phyloP scores from a whole-genome alignment of 2,888 invertebrate genomes.

The Homarus gammarus region DNA sequence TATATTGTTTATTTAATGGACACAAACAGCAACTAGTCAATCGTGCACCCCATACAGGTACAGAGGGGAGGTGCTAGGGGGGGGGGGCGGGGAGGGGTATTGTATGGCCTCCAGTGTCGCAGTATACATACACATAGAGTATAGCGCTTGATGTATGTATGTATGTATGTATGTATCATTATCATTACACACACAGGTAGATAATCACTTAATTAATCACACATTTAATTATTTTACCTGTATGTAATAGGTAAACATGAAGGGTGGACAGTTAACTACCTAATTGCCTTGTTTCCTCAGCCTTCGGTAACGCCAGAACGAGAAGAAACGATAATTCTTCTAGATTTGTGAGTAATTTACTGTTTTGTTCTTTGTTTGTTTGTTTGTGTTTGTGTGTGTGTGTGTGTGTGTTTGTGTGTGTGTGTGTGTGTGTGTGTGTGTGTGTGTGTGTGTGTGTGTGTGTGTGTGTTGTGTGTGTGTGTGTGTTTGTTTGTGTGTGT shows the following conservation, averaged over 20 bases:
- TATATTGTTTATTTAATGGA: too few species aligned
- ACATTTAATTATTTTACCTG: background rate
- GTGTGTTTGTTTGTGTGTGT: background rate
- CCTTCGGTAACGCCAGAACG: conserved; percentile 56
- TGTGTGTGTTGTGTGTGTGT: background rate
- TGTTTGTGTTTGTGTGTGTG: background rate
- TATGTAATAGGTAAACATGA: background rate
- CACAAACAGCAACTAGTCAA: too few species aligned
- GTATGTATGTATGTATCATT: conserved; percentile 6
- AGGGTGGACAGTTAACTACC: background rate
- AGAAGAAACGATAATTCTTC: conserved; percentile 60
- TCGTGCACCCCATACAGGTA: too few species aligned
- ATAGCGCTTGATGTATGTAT: background rate
- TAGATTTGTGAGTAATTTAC: conserved; percentile 48
- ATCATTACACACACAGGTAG: background rate
- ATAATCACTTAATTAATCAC: background rate
- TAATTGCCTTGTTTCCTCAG: conserved; percentile 21
- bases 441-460: background rate
- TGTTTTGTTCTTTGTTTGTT: background rate
- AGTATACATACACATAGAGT: conserved; percentile 31
- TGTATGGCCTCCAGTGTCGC: too few species aligned
- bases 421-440: background rate
- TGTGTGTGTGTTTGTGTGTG: conserved; percentile 10
- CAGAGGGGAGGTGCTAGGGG: too few species aligned
- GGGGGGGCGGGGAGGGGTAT: too few species aligned